Evolutionary conservation across 2,888 invertebrate species (phyloP), one percentile per base, ranked within the genome.

Genomic region (Creontiades dilutus): DNA sequence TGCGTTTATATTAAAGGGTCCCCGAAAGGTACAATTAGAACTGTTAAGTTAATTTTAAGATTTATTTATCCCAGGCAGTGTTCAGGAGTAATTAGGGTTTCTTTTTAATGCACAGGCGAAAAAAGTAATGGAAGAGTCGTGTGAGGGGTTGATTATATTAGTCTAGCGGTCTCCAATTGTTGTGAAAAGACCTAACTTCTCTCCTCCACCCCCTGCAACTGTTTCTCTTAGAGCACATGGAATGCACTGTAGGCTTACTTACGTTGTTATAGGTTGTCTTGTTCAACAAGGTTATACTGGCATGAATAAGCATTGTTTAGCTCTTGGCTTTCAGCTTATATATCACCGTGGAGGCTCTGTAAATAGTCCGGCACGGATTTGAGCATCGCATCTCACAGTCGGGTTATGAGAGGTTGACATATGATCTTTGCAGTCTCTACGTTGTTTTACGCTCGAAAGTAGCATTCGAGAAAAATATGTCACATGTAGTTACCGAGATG

Each of bases 21-120:
- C 90, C 90, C 90, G 87, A 91, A 91, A 91, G 91, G 91, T 91
- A 90, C 91, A 91, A 91, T 91, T 91, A 91, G 91, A 91, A 91
- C 90, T 91, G 90, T 90, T 91, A 91, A 91, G 91, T 91, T 91
- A 91, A 91, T 91, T 91, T 91, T 91, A 91, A 91, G 91, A 91
- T 91, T 91, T 91, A 91, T 91, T 91, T 91, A 90, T 91, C 91
- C 90, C 89, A 68, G 86, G 90, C 91, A 89, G 86, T 91, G 91
- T 91, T 91, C 89, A 89, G 80, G 84, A 89, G 68, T 91, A 91
- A 91, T 91, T 91, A 91, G 90, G 88, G 87, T 90, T 91, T 86
- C 91, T 91, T 91, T 91, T 91, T 91, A 90, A 89, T 88, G 90
- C 80, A 76, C 84, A 82, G 87, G 78, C 86, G 90, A 86, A 89